phyloP scores from a whole-genome alignment of 2,888 invertebrate species.

The Leptinotarsa juncta region DNA sequence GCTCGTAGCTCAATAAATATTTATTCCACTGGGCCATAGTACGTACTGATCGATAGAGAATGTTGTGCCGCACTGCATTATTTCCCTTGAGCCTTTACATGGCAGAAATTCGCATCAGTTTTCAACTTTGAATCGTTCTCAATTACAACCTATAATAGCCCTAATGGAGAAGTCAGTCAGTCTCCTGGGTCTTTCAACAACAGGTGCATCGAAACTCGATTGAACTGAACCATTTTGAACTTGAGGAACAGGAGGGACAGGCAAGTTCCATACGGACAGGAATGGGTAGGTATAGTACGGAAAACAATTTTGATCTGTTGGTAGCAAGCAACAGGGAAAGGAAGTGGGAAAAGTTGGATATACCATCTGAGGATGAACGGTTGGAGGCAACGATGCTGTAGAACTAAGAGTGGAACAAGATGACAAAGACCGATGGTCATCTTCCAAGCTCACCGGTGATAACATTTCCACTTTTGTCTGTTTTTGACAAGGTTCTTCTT shows the following conservation, averaged over 20 bases:
- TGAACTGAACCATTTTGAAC: neutral
- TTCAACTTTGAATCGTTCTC: neutral
- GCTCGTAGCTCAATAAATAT: no score
- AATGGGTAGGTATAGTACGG: neutral
- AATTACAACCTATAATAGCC: constrained; percentile 54
- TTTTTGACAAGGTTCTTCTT: constrained; percentile 24
- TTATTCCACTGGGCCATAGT: no score
- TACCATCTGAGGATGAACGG: neutral
- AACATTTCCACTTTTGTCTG: neutral
- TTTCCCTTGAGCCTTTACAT: no score
- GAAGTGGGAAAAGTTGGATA: neutral
- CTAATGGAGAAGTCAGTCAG: constrained; percentile 62
- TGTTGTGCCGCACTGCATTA: no score
- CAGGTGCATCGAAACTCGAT: neutral
- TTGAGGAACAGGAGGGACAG: no score
- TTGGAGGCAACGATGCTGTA: neutral
- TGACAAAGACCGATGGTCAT: constrained; percentile 24
- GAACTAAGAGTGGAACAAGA: constrained; percentile 8
- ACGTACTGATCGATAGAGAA: no score
- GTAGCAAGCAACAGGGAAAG: neutral
- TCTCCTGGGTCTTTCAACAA: constrained; percentile 46
- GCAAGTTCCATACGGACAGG: neutral
- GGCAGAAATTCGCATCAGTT: no score
- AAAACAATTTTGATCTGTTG: neutral
- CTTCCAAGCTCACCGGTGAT: constrained; percentile 10